phyloP scores from a whole-genome alignment of 2,113 vertebrate genomes.

The Todiramphus saurophagus region DNA sequence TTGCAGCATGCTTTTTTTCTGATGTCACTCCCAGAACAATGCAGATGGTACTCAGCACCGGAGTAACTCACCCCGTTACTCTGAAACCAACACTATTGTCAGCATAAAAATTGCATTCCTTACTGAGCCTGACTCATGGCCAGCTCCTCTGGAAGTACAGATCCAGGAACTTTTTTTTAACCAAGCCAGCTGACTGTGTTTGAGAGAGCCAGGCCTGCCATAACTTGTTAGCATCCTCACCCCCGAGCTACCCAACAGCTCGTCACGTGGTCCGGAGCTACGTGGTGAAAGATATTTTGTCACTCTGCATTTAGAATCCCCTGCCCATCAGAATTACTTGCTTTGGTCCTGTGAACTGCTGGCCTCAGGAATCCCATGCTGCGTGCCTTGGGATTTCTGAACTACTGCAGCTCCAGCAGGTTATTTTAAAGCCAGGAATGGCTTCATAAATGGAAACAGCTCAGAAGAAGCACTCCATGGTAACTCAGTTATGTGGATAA shows the following conservation, averaged over 20 bases:
- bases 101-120: background rate
- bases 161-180: background rate
- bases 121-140: background rate
- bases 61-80: background rate
- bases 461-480: background rate
- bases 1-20: background rate
- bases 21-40: constrained; percentile 7
- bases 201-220: background rate
- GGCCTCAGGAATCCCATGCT: background rate
- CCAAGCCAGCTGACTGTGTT: background rate
- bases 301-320: background rate
- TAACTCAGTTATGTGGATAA: background rate
- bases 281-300: background rate
- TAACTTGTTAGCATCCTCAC: background rate
- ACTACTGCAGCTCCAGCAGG: background rate
- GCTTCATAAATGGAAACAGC: background rate
- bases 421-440: background rate
- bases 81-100: background rate
- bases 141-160: background rate
- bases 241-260: background rate
- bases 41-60: background rate
- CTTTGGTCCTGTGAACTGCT: background rate
- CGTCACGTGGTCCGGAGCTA: background rate
- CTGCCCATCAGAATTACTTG: background rate
- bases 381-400: background rate